Conservation (phyloP, 2,888 invertebrate genomes). For the Lysandra coridon region DNA sequence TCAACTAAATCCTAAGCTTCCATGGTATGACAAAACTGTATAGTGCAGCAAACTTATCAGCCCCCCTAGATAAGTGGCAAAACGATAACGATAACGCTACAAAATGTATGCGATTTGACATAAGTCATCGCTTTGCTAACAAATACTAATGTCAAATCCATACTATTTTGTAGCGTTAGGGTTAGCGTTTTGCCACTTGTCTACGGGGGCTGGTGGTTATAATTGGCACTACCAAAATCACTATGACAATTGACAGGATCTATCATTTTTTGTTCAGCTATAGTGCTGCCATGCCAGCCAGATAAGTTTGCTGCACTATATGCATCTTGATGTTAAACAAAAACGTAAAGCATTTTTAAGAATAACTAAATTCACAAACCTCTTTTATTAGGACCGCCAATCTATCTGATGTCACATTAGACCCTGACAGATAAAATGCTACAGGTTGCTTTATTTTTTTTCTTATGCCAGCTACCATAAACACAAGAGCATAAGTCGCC, state of each 20-base stretch:
- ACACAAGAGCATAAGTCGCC: conserved; percentile 11
- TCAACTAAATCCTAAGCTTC: not conserved
- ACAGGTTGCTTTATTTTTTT: conserved; percentile 9
- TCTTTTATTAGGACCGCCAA: not conserved
- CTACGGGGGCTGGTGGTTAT: no score
- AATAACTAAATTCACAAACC: not conserved
- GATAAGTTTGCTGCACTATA: not conserved
- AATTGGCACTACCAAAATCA: no score
- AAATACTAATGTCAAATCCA: no score
- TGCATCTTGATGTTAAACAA: not conserved
- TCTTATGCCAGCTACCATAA: not conserved
- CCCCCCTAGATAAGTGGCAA: no score
- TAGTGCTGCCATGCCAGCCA: not conserved
- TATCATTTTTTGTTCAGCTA: not conserved
- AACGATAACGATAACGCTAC: no score
- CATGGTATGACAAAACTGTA: not conserved
- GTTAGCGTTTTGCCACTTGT: no score
- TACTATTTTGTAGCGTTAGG: no score
- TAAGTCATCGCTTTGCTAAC: no score
- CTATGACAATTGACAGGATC: no score
- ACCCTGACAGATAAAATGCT: not conserved
- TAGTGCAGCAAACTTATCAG: not conserved
- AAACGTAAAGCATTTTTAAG: not conserved
- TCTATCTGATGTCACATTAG: not conserved
- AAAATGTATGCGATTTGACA: no score